Percentiles rank a stretch among this genome's conserved stretches.
These are phyloP conservation scores for Cyclophora punctaria DNA, from an alignment of 2,888 invertebrate genomes.

Conservation along the genomic window DNA sequence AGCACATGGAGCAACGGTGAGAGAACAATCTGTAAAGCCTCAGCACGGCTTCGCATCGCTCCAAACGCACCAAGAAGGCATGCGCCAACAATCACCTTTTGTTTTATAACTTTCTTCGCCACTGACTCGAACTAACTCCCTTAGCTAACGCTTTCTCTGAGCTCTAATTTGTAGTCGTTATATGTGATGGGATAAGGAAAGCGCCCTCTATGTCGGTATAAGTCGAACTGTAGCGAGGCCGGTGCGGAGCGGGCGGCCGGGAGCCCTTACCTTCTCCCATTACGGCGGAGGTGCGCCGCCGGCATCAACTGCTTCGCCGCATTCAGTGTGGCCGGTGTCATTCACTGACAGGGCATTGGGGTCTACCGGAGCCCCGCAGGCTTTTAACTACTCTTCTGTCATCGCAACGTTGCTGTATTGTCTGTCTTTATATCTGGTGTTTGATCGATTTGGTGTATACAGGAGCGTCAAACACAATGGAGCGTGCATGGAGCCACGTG, in stretches of 20 bases:
- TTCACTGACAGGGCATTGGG: conserved; percentile 45
- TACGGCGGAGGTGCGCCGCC: conserved; percentile 75
- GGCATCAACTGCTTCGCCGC: conserved; percentile 65
- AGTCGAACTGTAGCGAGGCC: conserved; percentile 57
- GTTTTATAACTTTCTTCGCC: conserved; percentile 62
- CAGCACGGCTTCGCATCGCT: conserved; percentile 68
- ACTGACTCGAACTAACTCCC: conserved; percentile 59
- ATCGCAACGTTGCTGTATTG: conserved; percentile 52
- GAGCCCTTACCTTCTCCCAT: conserved; percentile 76
- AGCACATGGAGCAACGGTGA: conserved; percentile 69
- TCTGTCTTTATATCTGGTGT: conserved; percentile 21
- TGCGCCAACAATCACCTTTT: conserved; percentile 46
- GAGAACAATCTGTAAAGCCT: conserved; percentile 69
- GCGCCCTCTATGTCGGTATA: conserved; percentile 77
- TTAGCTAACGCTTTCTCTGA: conserved; percentile 65
- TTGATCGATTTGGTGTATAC: conserved; percentile 40
- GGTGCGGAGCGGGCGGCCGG: conserved; percentile 71
- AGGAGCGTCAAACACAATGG: conserved; percentile 73
- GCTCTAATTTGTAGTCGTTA: conserved; percentile 58
- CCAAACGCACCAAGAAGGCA: conserved; percentile 64
- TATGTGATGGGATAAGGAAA: conserved; percentile 85
- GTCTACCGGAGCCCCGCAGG: conserved; percentile 49
- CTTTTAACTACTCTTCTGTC: conserved; percentile 70
- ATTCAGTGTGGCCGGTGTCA: conserved; percentile 55
- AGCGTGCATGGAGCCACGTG: conserved; percentile 80